Evolutionary conservation across 2,113 vertebrate genomes (phyloP).

Genomic region (Aleadryas rufinucha): DNA sequence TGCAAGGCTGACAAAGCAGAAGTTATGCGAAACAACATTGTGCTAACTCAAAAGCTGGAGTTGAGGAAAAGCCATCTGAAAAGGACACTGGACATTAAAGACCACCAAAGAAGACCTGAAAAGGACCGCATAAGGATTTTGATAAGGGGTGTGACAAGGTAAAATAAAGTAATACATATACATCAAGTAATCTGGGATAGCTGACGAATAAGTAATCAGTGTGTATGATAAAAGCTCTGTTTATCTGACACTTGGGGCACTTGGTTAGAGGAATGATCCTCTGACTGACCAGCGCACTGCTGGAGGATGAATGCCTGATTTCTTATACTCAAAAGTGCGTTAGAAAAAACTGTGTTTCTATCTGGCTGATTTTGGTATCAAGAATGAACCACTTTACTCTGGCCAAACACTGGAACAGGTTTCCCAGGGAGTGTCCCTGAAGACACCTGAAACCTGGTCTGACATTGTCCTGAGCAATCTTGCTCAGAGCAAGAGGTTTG

Average conservation of each 20-base stretch:
- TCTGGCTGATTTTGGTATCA: not conserved
- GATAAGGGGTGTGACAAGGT: not conserved
- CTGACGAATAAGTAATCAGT: not conserved
- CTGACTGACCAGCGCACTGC: not conserved
- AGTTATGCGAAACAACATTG: not conserved
- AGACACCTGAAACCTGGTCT: not conserved
- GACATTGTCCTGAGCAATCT: not conserved
- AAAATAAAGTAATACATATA: not conserved
- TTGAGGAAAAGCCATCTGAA: not conserved
- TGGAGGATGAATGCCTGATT: not conserved
- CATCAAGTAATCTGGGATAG: not conserved
- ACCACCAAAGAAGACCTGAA: not conserved
- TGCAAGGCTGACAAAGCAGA: not conserved
- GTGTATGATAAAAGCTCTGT: not conserved
- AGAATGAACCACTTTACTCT: not conserved
- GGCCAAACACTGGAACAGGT: not conserved
- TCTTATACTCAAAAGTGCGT: not conserved
- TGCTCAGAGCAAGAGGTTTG: not conserved
- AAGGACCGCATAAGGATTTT: not conserved
- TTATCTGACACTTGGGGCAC: rapidly evolving
- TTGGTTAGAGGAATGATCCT: not conserved
- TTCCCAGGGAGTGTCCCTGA: not conserved
- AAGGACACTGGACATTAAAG: not conserved
- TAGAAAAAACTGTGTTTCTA: not conserved
- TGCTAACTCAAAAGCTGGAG: not conserved